Evolutionary conservation across 1,140 invertebrate species (phyloP).

Genomic region (Anoplophora glabripennis): DNA sequence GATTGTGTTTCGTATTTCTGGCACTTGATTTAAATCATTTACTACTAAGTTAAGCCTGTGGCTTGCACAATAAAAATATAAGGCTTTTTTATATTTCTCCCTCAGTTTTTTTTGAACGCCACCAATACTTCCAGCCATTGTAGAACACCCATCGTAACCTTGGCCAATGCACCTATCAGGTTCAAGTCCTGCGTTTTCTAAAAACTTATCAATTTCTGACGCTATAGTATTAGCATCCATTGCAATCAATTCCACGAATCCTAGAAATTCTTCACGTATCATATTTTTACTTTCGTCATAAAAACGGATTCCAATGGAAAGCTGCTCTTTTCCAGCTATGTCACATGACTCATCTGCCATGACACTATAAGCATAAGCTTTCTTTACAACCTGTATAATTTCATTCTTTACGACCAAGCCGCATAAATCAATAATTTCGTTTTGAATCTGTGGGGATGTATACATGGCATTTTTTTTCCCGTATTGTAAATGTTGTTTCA

Average conservation of each 20-base stretch:
- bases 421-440: no score
- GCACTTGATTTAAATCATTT: slow-evolving; percentile 40
- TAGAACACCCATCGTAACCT: slow-evolving; percentile 30
- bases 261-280: slow-evolving; percentile 40
- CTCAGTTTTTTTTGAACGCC: slow-evolving; percentile 33
- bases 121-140: slow-evolving; percentile 32
- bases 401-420: no score
- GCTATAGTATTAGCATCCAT: slow-evolving; percentile 27
- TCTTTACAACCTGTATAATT: no score
- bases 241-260: slow-evolving; percentile 30
- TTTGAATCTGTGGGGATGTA: no score
- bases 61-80: no score
- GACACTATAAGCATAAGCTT: slow-evolving; percentile 25
- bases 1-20: slow-evolving; percentile 41
- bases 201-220: slow-evolving; percentile 24
- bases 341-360: slow-evolving; percentile 39
- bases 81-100: slow-evolving; percentile 26
- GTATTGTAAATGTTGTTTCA: no score
- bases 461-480: no score
- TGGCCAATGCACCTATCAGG: slow-evolving; percentile 24
- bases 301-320: slow-evolving; percentile 35
- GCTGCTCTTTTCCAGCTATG: slow-evolving; percentile 39
- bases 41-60: no score
- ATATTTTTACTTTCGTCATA: slow-evolving; percentile 16
- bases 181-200: slow-evolving; percentile 25